phyloP scores from a whole-genome alignment of 2,113 vertebrate genomes.

The Toxotes chatareus region DNA sequence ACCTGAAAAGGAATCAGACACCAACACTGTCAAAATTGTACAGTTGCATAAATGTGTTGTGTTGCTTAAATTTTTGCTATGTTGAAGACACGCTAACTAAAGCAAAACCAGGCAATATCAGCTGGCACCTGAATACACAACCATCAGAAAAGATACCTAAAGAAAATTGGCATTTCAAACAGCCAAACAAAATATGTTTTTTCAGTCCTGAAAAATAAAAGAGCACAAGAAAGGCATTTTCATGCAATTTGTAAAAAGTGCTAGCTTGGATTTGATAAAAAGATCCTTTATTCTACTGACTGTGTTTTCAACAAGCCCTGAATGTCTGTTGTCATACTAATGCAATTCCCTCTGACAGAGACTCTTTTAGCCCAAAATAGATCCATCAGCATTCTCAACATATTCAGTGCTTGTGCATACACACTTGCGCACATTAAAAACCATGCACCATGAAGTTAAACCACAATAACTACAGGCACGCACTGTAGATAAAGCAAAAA shows the following conservation, averaged over 20 bases:
- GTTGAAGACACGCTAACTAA: slow-evolving; percentile 44
- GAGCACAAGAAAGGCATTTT: slow-evolving; percentile 53
- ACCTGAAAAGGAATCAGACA: slow-evolving; percentile 45
- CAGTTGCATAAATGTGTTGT: slow-evolving; percentile 32
- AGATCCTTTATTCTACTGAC: slow-evolving; percentile 62
- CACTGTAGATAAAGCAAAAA: slow-evolving; percentile 26
- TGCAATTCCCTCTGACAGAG: slow-evolving; percentile 69
- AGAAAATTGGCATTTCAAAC: slow-evolving; percentile 39
- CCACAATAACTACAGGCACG: slow-evolving; percentile 34
- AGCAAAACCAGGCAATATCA: slow-evolving; percentile 43
- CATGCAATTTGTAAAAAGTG: slow-evolving; percentile 59
- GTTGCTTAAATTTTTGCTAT: slow-evolving; percentile 22
- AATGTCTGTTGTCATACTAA: slow-evolving; percentile 72
- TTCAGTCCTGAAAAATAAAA: slow-evolving; percentile 56
- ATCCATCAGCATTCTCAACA: slow-evolving; percentile 72
- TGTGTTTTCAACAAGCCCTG: slow-evolving; percentile 71
- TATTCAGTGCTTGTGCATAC: slow-evolving; percentile 31
- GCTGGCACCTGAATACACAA: slow-evolving; percentile 42
- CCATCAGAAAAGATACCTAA: slow-evolving; percentile 37
- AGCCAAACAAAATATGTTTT: slow-evolving; percentile 50
- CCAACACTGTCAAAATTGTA: slow-evolving; percentile 32
- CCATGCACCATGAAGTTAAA: slow-evolving; percentile 43
- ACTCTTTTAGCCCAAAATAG: slow-evolving; percentile 75
- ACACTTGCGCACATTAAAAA: slow-evolving; percentile 43
- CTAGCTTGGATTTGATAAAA: slow-evolving; percentile 64